phyloP scores from a whole-genome alignment of 2,888 invertebrate genomes.

The Fragum sueziense region DNA sequence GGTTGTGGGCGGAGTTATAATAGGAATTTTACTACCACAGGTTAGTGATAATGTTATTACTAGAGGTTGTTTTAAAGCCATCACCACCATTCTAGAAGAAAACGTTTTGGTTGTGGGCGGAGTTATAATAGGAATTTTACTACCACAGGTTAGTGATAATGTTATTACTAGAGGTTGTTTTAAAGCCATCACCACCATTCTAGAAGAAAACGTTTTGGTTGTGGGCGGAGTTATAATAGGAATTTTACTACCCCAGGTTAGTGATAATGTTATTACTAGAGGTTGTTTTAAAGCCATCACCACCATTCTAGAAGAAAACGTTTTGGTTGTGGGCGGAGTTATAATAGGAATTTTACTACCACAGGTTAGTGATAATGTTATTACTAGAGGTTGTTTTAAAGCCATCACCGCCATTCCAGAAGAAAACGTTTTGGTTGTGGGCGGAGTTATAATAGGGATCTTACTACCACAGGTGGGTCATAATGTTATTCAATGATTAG shows the following conservation, averaged over 20 bases:
- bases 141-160: slow-evolving; percentile 69
- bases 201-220: slow-evolving; percentile 51
- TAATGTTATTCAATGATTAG: too few species aligned
- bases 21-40: slow-evolving; percentile 70
- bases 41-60: too few species aligned
- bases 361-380: slow-evolving; percentile 69
- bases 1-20: slow-evolving; percentile 50
- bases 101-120: slow-evolving; percentile 57
- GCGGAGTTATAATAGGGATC: slow-evolving; percentile 59
- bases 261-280: slow-evolving; percentile 9
- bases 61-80: slow-evolving; percentile 55
- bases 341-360: slow-evolving; percentile 66
- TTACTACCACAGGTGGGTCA: slow-evolving; percentile 68
- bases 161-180: slow-evolving; percentile 53
- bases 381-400: slow-evolving; percentile 56
- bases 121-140: slow-evolving; percentile 60
- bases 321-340: slow-evolving; percentile 51
- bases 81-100: slow-evolving; percentile 40
- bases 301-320: slow-evolving; percentile 44
- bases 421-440: slow-evolving; percentile 53
- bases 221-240: slow-evolving; percentile 59
- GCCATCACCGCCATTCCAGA: slow-evolving; percentile 44
- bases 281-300: slow-evolving; percentile 59
- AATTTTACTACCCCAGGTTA: slow-evolving; percentile 69
- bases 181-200: slow-evolving; percentile 45